These are phyloP conservation scores for Pseudocheirus occidentalis DNA, from an alignment of 2,797 vertebrate genomes.

Conservation along the genomic window DNA sequence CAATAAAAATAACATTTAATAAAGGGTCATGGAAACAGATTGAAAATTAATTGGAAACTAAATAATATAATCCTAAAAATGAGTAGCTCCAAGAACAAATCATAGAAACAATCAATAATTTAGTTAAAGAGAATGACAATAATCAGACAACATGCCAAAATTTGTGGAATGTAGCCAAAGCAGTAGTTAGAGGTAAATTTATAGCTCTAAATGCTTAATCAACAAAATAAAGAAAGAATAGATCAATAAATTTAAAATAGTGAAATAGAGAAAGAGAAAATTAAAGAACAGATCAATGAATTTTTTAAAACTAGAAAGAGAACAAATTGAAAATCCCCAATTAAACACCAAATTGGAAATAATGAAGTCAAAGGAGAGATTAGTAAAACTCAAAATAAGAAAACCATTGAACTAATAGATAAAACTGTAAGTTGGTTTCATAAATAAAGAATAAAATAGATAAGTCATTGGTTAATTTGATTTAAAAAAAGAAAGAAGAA, in stretches of 20 bases:
- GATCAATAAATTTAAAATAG: not conserved
- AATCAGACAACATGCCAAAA: not conserved
- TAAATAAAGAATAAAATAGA: not conserved
- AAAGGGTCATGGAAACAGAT: not conserved
- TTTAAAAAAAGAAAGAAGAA: not conserved
- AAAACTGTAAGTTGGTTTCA: not conserved
- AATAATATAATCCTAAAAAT: no score
- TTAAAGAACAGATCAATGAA: not conserved
- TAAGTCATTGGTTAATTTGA: not conserved
- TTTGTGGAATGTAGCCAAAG: not conserved
- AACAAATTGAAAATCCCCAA: not conserved
- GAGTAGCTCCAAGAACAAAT: no score
- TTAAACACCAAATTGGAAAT: not conserved
- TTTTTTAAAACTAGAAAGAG: not conserved
- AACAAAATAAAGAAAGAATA: not conserved
- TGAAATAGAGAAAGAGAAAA: not conserved
- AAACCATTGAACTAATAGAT: not conserved
- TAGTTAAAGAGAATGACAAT: not conserved
- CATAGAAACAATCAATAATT: no score
- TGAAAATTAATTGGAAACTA: no score
- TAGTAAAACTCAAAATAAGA: not conserved
- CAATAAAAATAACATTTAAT: not conserved
- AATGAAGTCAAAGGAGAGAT: not conserved
- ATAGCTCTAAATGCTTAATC: not conserved
- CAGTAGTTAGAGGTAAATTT: not conserved